Conservation (phyloP, 2,888 invertebrate species). For the Rhagonycha fulva region DNA sequence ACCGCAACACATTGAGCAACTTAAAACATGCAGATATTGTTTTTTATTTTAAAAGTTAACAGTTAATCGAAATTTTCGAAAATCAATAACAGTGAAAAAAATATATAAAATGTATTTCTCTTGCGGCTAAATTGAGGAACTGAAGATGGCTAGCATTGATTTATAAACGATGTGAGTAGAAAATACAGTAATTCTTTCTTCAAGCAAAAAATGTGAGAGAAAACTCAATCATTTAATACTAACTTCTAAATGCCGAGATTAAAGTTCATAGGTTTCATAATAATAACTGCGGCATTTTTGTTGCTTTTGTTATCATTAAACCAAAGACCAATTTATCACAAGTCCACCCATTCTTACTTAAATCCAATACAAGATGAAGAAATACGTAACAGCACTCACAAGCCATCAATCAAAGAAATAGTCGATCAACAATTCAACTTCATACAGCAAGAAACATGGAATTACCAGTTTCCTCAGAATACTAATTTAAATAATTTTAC, state of each 20-base stretch:
- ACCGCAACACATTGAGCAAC: not conserved
- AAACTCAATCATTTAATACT: not conserved
- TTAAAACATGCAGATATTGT: not conserved
- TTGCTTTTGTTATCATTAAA: slow-evolving; percentile 26
- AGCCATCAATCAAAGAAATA: slow-evolving; percentile 59
- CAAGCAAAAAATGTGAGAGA: not conserved
- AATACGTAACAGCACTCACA: slow-evolving; percentile 27
- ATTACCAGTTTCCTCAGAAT: slow-evolving; percentile 65
- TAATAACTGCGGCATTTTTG: slow-evolving; percentile 19
- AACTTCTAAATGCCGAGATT: slow-evolving; percentile 27
- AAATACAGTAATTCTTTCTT: not conserved
- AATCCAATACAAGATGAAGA: slow-evolving; percentile 31
- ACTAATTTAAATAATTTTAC: slow-evolving; percentile 69
- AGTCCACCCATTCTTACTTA: slow-evolving; percentile 31
- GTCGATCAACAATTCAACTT: slow-evolving; percentile 60
- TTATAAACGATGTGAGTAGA: not conserved
- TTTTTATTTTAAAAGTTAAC: slow-evolving; percentile 1
- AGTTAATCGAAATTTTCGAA: not conserved
- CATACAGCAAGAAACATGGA: slow-evolving; percentile 62
- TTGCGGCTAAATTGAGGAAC: not conserved
- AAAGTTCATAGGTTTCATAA: slow-evolving; percentile 24
- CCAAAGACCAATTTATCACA: slow-evolving; percentile 30
- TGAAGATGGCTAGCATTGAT: not conserved
- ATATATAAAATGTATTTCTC: not conserved
- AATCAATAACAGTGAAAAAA: not conserved